Conservation (phyloP, 2,113 vertebrate species). For the Ameiurus melas region DNA sequence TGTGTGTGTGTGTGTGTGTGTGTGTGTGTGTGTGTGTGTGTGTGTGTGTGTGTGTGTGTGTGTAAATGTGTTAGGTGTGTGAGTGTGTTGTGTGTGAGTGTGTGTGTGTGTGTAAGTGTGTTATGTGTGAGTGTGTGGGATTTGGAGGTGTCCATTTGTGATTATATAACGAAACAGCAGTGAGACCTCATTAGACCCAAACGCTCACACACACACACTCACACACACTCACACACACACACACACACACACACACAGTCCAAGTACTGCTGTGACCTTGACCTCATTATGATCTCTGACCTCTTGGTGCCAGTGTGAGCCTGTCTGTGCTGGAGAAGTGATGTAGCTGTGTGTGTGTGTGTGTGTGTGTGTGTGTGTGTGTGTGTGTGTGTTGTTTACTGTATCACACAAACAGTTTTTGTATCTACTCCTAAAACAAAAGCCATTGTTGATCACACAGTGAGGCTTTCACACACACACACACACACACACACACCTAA, state of each 20-base stretch:
- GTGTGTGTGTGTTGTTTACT: constrained; percentile 27
- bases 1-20: too few species aligned
- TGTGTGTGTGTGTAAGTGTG: constrained; percentile 4
- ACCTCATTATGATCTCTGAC: constrained; percentile 21
- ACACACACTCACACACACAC: background rate
- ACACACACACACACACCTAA: constrained; percentile 23
- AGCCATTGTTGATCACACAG: constrained; percentile 43
- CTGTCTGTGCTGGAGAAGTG: constrained; percentile 27
- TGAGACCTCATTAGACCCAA: constrained; percentile 7
- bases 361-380: constrained; percentile 23
- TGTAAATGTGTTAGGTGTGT: background rate
- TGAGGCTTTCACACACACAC: constrained; percentile 43
- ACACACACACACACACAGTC: too few species aligned
- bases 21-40: too few species aligned
- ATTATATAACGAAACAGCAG: background rate
- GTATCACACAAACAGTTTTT: constrained; percentile 36
- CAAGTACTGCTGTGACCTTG: constrained; percentile 25
- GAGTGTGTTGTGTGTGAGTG: constrained; percentile 26
- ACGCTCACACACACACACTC: background rate
- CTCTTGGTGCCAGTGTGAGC: constrained; percentile 45
- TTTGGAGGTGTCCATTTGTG: background rate
- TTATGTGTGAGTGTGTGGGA: constrained; percentile 15
- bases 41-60: background rate
- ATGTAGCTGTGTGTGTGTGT: constrained; percentile 25
- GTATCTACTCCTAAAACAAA: constrained; percentile 38